Conservation (phyloP, 2,888 invertebrate species). For the Tenodera sinensis region DNA sequence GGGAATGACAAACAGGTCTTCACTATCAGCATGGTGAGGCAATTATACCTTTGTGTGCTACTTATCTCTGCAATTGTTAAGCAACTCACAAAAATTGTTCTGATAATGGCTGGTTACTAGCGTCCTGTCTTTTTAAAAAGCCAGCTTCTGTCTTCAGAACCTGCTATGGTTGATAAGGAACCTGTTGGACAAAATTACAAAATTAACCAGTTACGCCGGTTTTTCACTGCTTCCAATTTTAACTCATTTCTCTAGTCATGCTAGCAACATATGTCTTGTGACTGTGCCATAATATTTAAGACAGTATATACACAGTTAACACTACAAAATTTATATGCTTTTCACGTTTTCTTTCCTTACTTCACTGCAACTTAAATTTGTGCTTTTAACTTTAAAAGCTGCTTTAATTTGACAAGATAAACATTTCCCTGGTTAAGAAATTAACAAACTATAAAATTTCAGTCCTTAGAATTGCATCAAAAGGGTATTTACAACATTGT, state of each 20-base stretch:
- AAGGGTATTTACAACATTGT: too few relatives aligned
- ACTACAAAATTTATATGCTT: too few relatives aligned
- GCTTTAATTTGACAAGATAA: too few relatives aligned
- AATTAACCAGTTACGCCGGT: not conserved
- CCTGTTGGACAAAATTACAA: not conserved
- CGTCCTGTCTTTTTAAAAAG: not conserved
- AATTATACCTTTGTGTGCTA: not conserved
- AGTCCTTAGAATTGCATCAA: too few relatives aligned
- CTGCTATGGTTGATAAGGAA: not conserved
- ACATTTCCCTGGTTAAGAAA: too few relatives aligned
- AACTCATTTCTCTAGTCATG: not conserved
- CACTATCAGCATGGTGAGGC: not conserved
- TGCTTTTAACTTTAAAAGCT: too few relatives aligned
- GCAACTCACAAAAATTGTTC: not conserved
- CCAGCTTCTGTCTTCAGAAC: not conserved
- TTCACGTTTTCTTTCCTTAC: too few relatives aligned
- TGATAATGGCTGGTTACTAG: not conserved
- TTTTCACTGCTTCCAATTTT: not conserved
- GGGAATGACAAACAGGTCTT: not conserved
- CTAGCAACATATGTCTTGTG: not conserved
- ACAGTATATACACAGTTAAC: too few relatives aligned
- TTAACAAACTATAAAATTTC: too few relatives aligned
- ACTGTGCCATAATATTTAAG: too few relatives aligned
- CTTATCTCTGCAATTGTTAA: not conserved
- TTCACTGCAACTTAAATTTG: too few relatives aligned